Evolutionary conservation across 2,797 vertebrate genomes (phyloP), one percentile per base, ranked within the genome.

Genomic region (Sandelia bainsii): DNA sequence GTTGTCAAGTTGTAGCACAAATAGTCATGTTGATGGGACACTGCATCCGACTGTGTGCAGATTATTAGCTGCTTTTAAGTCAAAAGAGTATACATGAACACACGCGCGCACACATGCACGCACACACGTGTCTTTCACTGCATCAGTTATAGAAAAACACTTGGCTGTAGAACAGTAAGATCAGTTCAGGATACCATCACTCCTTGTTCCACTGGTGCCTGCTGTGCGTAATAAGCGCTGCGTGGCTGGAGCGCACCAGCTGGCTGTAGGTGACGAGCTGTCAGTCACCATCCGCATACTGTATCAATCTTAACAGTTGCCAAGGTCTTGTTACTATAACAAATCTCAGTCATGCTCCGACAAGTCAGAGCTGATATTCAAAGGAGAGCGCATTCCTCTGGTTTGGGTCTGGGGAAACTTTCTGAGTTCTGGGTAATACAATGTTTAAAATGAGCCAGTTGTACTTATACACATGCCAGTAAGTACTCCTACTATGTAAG

Each of bases 161-260:
- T n/a, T 14, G 20, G 5, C 23, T 46, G 50, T 37, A 4, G 40
- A 54, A 63, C 69, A 29, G n/a, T 72, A 52, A 25, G 54, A 42
- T 6, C 34, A n/a, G 7, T 16, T 13, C 1, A 4, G 5, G 48
- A 52, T 48, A 54, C 58, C 37, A 16, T 8, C 13, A 77, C 62
- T 58, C 58, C 72, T 72, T 40, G 58, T 69, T 74, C 65, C 79
- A 45, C 32, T 14, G 37, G 78, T 77, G 81, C 62, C 75, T 67
- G 46, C 17, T 61, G 86, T 77, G 87, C 88, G 88, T 73, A 87
- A 87, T 61, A 60, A 68, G 71, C 83, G 74, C 79, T 3, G 60
- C 37, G 71, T 27, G 68, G 61, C 79, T 13, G 42, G 49, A 72
- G 89, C 84, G 83, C 89, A 69, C 57, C 77, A 69, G 72, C 75